Evolutionary conservation across 2,888 invertebrate species (phyloP), one percentile per base, ranked within the genome.

Genomic region (Callosobruchus maculatus): DNA sequence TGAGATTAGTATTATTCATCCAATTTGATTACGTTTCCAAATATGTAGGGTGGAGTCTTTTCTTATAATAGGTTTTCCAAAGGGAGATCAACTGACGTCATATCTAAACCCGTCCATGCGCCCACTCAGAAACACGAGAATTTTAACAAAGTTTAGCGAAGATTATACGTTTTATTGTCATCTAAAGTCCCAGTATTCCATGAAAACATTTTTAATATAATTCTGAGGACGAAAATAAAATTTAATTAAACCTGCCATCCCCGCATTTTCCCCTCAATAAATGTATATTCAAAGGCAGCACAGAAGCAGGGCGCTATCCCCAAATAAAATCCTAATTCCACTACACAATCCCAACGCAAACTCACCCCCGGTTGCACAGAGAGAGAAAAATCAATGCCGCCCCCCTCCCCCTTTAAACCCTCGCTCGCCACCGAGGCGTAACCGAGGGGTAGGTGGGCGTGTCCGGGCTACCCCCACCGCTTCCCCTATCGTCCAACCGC

Each of bases 401-500:
- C 49, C 49, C 49, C 18, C 7, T 7, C 7, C 26, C n/a, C n/a
- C n/a, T n/a, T n/a, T n/a, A n/a, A n/a, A 26, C 26, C 26, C 26
- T 26, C 26, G 26, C 49, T 49, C 49, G 49, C 49, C 49, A 1
- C 49, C 49, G 49, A 49, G 49, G 49, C 49, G 49, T 49, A 7
- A 49, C 49, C 49, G 4, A 49, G 49, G 49, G 49, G 49, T 49
- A 49, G 18, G 18, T 7, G 49, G 49, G 49, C 49, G 49, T 49
- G 49, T 7, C 49, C 1, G 1, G 49, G 18, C 49, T 75, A 69
- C 72, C 22, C 71, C 74, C 70, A 72, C 75, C 77, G 70, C 77
- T 78, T 80, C 84, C 84, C 85, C 86, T 85, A 84, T 80, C 70
- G 22, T 20, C 80, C 82, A 79, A 86, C 84, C 86, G 85, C 86